Percentiles rank a stretch among this genome's conserved stretches.
phyloP scores from a whole-genome alignment of 1,140 invertebrate species.

The Drosophila repleta region DNA sequence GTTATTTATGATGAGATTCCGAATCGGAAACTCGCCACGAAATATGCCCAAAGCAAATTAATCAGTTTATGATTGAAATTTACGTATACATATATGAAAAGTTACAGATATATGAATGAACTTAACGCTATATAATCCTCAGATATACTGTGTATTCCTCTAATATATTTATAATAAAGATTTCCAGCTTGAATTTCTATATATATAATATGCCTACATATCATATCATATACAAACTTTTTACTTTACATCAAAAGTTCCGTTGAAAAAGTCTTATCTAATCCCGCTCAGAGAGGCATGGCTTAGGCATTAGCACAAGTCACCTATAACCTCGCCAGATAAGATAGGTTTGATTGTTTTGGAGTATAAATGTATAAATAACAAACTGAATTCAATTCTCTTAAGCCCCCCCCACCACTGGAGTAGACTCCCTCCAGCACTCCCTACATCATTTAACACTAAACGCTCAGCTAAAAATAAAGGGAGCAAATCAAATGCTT shows the following conservation, averaged over 20 bases:
- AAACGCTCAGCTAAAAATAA: conserved; percentile 67
- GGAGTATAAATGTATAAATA: background rate
- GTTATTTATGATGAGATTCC: conserved; percentile 35
- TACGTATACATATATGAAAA: background rate
- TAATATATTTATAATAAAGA: no score
- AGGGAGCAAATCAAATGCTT: conserved; percentile 76
- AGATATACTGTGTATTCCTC: no score
- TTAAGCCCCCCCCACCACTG: background rate
- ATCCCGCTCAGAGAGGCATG: background rate
- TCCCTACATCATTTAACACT: conserved; percentile 35
- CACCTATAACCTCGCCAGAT: conserved; percentile 1
- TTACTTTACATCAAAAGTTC: background rate
- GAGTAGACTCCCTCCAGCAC: background rate
- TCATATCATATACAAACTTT: no score
- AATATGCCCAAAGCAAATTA: conserved; percentile 1
- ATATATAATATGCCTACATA: no score
- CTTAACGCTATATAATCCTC: no score
- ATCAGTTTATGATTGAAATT: conserved; percentile 1
- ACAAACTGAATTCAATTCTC: background rate
- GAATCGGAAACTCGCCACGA: conserved; percentile 15
- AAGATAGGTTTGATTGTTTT: conserved; percentile 11
- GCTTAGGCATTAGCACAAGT: background rate
- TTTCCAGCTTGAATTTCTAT: no score
- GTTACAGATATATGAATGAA: no score
- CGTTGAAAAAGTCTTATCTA: background rate